Base-by-base conservation (phyloP, 2,113 vertebrate genomes). In the Anolis sagrei region DNA sequence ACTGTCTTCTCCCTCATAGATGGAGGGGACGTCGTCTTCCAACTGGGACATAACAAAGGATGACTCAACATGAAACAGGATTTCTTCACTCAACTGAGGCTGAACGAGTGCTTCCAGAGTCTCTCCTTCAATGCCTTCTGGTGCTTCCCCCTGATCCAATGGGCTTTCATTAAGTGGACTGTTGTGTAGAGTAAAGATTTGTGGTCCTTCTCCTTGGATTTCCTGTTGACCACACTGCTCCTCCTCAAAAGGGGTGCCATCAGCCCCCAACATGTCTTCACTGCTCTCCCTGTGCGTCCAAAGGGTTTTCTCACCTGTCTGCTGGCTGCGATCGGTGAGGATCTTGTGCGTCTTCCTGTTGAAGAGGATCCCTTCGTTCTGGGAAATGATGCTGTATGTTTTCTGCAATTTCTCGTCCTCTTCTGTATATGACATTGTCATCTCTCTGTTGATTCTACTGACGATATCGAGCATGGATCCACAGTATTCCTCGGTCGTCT, bases 181-280 rank as follows among this genome's bases (percentile, higher is more conserved):
- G 23, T 66, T 7, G 18, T 27, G 2, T 27, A 25, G 23, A 27
- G 25, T 27, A 23, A 25, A 7, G n/a, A n/a, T n/a, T 66, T 27
- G 25, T 66, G 8, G 62, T 27, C 64, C 4, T 68, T 27, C 29
- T 27, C 64, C 64, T 68, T 68, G 64, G 23, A 1, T 68, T 29
- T 27, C 9, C 29, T 68, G 25, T 2, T 25, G 1, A 1, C 29
- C 29, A 6, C 9, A 29, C 64, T 68, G 64, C 27, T 68, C 64
- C 25, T 27, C 64, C 29, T 68, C 64, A 68, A 68, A 6, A 29
- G 7, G 3, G 8, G n/a, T 25, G 1, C 27, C 58, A 8, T 27
- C 18, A 0, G 5, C 10, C 4, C 1, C 75, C 27, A 27, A 21
- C 5, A 2, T 23, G 64, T 1, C 4, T 0, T 39, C 11, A 6